phyloP scores from a whole-genome alignment of 2,888 invertebrate genomes.

The Dicycla oo region DNA sequence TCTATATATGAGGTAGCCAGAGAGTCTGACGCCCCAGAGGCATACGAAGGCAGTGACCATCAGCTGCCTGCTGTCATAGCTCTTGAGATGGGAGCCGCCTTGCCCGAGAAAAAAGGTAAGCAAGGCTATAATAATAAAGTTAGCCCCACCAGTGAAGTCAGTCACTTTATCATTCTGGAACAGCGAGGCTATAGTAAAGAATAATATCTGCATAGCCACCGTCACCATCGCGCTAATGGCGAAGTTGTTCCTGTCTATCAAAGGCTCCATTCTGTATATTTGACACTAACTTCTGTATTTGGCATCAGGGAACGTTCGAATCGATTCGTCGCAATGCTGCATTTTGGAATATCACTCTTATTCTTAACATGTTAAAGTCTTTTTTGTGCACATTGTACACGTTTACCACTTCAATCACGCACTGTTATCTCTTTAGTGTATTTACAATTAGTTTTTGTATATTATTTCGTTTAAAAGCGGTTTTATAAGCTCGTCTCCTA shows the following conservation, averaged over 20 bases:
- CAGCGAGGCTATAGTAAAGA: slow-evolving; percentile 96
- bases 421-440: slow-evolving; percentile 40
- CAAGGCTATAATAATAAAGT: slow-evolving; percentile 97
- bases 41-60: slow-evolving; percentile 97
- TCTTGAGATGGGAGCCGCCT: slow-evolving; percentile 92
- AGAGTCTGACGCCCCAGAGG: slow-evolving; percentile 96
- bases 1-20: slow-evolving; percentile 96
- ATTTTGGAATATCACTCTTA: slow-evolving; percentile 68
- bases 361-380: slow-evolving; percentile 41
- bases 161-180: slow-evolving; percentile 97
- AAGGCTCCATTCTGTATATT: slow-evolving; percentile 91
- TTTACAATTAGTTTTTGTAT: slow-evolving; percentile 48
- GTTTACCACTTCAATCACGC: slow-evolving; percentile 32
- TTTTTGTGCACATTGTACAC: slow-evolving; percentile 50
- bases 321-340: slow-evolving; percentile 84
- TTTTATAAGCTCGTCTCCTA: slow-evolving; percentile 66
- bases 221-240: slow-evolving; percentile 96
- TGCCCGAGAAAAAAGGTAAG: slow-evolving; percentile 96
- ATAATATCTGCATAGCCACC: slow-evolving; percentile 95
- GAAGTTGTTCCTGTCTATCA: slow-evolving; percentile 96
- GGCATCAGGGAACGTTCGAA: slow-evolving; percentile 73
- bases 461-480: slow-evolving; percentile 60
- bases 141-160: slow-evolving; percentile 98
- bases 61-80: slow-evolving; percentile 96
- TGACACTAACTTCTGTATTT: slow-evolving; percentile 78